Percentiles rank a stretch among this genome's conserved stretches.
These are phyloP conservation scores for Casuarius casuarius DNA, from an alignment of 2,113 vertebrate species.

Conservation along the genomic window DNA sequence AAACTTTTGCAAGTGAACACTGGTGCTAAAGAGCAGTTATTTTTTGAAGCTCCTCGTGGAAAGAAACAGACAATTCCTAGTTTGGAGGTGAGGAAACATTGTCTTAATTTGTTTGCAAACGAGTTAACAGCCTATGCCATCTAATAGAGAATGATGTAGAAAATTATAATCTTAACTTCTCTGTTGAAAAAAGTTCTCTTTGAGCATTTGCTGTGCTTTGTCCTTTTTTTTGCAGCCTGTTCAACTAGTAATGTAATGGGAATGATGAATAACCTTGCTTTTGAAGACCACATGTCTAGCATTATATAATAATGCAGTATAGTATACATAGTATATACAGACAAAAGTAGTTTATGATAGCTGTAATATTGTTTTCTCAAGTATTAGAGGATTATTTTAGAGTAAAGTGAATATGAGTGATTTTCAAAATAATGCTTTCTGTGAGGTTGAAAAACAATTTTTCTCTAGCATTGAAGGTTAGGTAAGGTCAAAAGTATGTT, in stretches of 20 bases:
- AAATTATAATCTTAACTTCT: neutral
- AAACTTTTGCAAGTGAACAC: slow-evolving; percentile 98
- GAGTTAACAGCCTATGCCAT: neutral
- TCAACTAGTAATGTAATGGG: neutral
- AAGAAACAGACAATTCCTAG: slow-evolving; percentile 91
- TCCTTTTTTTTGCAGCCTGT: neutral
- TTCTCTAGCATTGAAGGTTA: neutral
- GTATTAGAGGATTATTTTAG: neutral
- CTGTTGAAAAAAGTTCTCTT: neutral
- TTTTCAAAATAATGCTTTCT: neutral
- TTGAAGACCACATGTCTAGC: neutral
- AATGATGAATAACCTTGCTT: neutral
- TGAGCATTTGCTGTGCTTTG: neutral
- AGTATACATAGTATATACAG: neutral
- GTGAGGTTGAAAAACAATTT: neutral
- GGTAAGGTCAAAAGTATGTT: neutral
- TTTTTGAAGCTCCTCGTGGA: slow-evolving; percentile 97
- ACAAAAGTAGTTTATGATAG: neutral
- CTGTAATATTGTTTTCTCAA: neutral
- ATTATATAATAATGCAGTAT: neutral
- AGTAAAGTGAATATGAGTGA: neutral
- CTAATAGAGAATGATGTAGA: neutral
- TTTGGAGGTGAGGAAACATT: slow-evolving; percentile 83
- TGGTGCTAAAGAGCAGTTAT: slow-evolving; percentile 95
- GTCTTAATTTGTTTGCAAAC: neutral